phyloP scores from a whole-genome alignment of 1,140 invertebrate species.

The Conus betulinus region DNA sequence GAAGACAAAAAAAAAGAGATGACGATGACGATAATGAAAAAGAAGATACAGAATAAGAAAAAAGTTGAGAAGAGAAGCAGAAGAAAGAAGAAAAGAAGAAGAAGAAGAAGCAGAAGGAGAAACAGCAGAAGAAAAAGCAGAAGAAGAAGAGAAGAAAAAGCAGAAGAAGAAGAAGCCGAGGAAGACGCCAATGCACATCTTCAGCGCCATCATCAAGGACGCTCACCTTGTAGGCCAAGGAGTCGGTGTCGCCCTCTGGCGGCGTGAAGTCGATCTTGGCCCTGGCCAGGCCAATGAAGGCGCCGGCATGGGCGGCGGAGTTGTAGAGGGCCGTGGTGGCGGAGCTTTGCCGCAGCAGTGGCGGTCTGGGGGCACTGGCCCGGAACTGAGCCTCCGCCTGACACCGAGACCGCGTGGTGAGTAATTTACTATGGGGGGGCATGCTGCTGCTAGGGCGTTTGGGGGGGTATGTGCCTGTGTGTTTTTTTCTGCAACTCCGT shows the following conservation, averaged over 20 bases:
- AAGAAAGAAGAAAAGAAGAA: too few relatives aligned
- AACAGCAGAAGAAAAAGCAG: too few relatives aligned
- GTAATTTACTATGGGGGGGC: neutral
- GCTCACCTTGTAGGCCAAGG: conserved; percentile 40
- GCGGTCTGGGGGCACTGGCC: neutral
- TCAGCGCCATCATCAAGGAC: neutral
- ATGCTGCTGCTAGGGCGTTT: neutral
- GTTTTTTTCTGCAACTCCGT: too few relatives aligned
- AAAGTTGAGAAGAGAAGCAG: too few relatives aligned
- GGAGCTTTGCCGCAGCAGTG: conserved; percentile 1
- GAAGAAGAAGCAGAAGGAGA: too few relatives aligned
- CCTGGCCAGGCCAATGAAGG: conserved; percentile 44
- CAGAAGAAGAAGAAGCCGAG: too few relatives aligned
- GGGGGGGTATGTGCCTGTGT: too few relatives aligned
- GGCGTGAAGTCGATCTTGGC: conserved; percentile 43
- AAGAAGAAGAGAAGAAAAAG: too few relatives aligned
- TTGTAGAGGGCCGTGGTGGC: conserved; percentile 27
- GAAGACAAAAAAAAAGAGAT: too few relatives aligned
- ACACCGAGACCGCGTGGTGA: neutral
- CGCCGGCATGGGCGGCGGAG: conserved; percentile 26
- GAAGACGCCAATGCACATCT: too few relatives aligned
- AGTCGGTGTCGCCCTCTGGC: conserved; percentile 43
- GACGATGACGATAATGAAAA: too few relatives aligned
- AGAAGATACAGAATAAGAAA: too few relatives aligned
- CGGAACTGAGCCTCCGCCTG: conserved; percentile 12